phyloP scores from a whole-genome alignment of 1,140 invertebrate species.

The Drosophila melanogaster region DNA sequence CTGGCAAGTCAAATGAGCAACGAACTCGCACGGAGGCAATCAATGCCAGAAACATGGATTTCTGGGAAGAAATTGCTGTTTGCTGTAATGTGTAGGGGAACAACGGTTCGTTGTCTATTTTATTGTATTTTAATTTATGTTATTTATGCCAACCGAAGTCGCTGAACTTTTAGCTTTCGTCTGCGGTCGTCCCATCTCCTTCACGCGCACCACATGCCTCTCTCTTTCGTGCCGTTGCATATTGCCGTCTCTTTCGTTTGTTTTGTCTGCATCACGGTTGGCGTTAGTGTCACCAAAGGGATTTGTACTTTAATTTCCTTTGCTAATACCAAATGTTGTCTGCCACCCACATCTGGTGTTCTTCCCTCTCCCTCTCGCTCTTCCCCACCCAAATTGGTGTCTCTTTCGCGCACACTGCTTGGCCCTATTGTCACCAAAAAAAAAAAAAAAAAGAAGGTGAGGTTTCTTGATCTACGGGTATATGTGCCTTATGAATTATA shows the following conservation, averaged over 20 bases:
- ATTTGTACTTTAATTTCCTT: slow-evolving; percentile 77
- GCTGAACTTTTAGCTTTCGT: slow-evolving; percentile 39
- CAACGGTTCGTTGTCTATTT: slow-evolving; percentile 72
- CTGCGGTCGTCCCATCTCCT: neutral
- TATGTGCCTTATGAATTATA: slow-evolving; percentile 32
- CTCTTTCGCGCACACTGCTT: slow-evolving; percentile 1
- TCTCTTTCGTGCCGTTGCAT: neutral
- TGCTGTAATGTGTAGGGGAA: neutral
- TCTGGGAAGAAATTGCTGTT: neutral
- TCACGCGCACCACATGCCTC: neutral
- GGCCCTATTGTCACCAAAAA: slow-evolving; percentile 24
- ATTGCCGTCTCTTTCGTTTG: slow-evolving; percentile 1
- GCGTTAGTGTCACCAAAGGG: slow-evolving; percentile 62
- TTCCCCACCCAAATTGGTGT: neutral
- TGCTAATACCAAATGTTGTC: slow-evolving; percentile 51
- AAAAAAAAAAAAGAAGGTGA: slow-evolving; percentile 14
- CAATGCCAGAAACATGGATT: slow-evolving; percentile 56
- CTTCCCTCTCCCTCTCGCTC: neutral
- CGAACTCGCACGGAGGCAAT: slow-evolving; percentile 64
- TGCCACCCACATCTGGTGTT: slow-evolving; percentile 23
- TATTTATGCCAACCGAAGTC: slow-evolving; percentile 63
- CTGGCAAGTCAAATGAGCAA: slow-evolving; percentile 63
- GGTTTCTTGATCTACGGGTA: slow-evolving; percentile 1
- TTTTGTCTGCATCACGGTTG: slow-evolving; percentile 36
- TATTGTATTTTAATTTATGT: slow-evolving; percentile 80